Evolutionary conservation across 2,797 vertebrate genomes (phyloP).

Genomic region (Choloepus didactylus): DNA sequence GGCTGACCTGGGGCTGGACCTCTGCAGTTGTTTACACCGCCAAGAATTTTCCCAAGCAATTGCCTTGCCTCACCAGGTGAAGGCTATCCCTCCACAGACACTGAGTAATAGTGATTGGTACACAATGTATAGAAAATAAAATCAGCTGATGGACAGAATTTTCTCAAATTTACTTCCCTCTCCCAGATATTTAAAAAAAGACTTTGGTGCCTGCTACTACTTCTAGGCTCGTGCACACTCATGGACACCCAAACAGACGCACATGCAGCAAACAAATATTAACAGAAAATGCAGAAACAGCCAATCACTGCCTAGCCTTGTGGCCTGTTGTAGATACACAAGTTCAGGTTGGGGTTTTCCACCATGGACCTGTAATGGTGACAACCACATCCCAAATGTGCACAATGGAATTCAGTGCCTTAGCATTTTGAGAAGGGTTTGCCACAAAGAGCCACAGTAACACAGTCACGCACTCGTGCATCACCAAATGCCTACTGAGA

Average conservation of each 20-base stretch:
- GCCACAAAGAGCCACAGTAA: neutral
- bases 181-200: neutral
- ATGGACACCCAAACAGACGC: neutral
- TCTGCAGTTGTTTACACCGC: neutral
- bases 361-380: neutral
- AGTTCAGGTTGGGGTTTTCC: neutral
- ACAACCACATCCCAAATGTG: neutral
- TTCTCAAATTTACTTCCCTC: constrained; percentile 42
- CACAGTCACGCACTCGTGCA: neutral
- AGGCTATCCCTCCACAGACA: neutral
- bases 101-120: neutral
- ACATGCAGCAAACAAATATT: constrained; percentile 18
- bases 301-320: neutral
- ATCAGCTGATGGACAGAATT: neutral
- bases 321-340: neutral
- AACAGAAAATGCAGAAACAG: constrained; percentile 11
- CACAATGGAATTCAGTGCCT: neutral
- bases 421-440: neutral
- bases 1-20: neutral
- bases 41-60: neutral
- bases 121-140: neutral
- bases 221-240: neutral
- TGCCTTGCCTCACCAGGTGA: neutral
- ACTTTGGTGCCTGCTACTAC: neutral
- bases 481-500: neutral